Evolutionary conservation across 2,113 vertebrate genomes (phyloP), one percentile per base, ranked within the genome.

Genomic region (Eonycteris spelaea): DNA sequence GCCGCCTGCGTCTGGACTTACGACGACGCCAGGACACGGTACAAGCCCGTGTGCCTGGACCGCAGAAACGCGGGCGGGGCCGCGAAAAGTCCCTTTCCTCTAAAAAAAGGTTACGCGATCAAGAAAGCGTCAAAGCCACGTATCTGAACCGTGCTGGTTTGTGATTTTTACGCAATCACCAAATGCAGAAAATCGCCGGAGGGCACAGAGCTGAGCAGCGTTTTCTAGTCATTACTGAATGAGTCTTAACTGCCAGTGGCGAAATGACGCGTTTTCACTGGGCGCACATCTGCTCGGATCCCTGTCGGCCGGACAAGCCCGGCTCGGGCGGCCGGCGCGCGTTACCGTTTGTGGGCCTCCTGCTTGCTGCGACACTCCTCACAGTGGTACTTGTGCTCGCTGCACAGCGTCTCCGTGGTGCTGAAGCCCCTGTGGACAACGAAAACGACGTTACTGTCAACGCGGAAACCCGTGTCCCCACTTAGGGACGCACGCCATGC

Each of bases 301-400:
- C 51, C 33, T 61, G 88, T 61, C 48, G 82, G 53, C 65, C 28
- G 43, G 35, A 93, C 83, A 90, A 83, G 83, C 15, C 59, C 35
- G 38, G 4, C 78, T 24, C 15, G 40, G 40, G 40, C 40, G 40
- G 40, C 40, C 43, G 43, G 43, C 43, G 43, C 43, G n/a, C 40
- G 5, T 90, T 98, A 99, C 99, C 99, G 98, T 98, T 99, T 99
- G 97, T 99, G 99, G 67, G 99, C 99, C 98, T 99, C 99, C 97
- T 99, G 99, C 86, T 99, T 99, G 98, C 99, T 99, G 97, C 99
- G 99, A 98, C 99, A 99, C 38, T 99, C 99, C 98, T 99, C 99
- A 98, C 99, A 99, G 98, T 99, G 99, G 96, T 99, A 99, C 93
- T 99, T 99, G 94, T 99, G 99, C 86, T 99, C 99, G 97, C 99